Base-by-base conservation (phyloP, 1,140 invertebrate species). In the Drosophila obscura region DNA sequence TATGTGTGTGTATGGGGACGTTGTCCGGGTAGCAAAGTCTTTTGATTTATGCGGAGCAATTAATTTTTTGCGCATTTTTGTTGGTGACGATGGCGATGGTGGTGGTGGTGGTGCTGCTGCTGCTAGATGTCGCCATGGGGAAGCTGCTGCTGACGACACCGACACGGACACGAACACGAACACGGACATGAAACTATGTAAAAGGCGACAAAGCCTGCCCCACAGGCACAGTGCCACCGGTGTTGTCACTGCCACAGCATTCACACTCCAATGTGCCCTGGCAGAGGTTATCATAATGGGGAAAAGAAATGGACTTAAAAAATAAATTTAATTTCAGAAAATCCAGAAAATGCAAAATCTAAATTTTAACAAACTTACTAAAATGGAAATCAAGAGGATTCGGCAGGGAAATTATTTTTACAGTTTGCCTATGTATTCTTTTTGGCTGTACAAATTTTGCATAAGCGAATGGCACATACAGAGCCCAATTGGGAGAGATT, bases 1-100 rank as follows among this genome's bases (percentile, higher is more conserved):
- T 5, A 7, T 28, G 49, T 9, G 46, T 28, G 26, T 24, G 50
- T 19, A 19, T 35, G 67, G 58, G 65, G 64, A 65, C 78, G 62
- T 26, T 41, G 78, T 61, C 59, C 80, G 69, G 35, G 52, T 19
- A 76, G 64, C 64, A 90, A 84, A 89, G 78, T 81, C 85, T 89
- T 89, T 89, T 89, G 85, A 89, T 89, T 89, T 89, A 89, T 89
- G 85, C 67, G 57, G 77, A 78, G 81, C 85, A 89, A 89, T 89
- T 89, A 89, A 89, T 89, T 89, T 88, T 89, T 89, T 89, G 85
- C 82, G 72, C 78, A 89, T 85, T 85, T 87, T 65, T 63, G 53
- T 9, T 46, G 19, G 7, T 22, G 56, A 16, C 51, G 35, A 13
- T 56, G 39, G 41, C 9, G 63, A 6, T 49, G 63, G 9, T 49